Evolutionary conservation across 2,888 invertebrate species (phyloP).

Genomic region (Baronia brevicornis): DNA sequence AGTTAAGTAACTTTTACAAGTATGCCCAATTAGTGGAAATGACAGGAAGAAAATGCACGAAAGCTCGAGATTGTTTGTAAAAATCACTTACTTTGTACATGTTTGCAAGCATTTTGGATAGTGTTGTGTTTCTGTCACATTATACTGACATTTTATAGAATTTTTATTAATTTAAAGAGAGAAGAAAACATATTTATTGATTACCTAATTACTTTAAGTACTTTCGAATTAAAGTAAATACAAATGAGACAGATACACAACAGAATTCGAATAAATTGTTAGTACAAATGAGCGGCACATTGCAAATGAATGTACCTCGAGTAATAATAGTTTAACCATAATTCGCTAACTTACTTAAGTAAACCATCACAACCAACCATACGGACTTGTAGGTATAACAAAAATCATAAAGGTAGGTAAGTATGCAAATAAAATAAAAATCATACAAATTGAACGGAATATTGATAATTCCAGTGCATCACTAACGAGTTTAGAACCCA

Average conservation of each 20-base stretch:
- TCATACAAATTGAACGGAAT: constrained; percentile 16
- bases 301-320: constrained; percentile 45
- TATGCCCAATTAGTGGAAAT: constrained; percentile 39
- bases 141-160: constrained; percentile 19
- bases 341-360: constrained; percentile 72
- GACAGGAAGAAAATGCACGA: constrained; percentile 43
- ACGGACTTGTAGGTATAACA: constrained; percentile 69
- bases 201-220: constrained; percentile 44
- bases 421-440: constrained; percentile 41
- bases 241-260: constrained; percentile 34
- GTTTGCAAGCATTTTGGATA: constrained; percentile 52
- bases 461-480: constrained; percentile 46
- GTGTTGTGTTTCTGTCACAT: constrained; percentile 31
- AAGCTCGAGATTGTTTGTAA: constrained; percentile 23
- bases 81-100: constrained; percentile 51
- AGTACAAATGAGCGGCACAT: constrained; percentile 54
- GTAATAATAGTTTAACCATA: constrained; percentile 52
- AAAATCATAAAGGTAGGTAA: constrained; percentile 36
- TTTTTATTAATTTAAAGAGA: constrained; percentile 26
- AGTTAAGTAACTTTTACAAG: constrained; percentile 19
- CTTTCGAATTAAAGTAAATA: constrained; percentile 32
- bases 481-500: constrained; percentile 58
- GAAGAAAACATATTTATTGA: constrained; percentile 25
- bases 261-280: constrained; percentile 35
- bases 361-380: constrained; percentile 75